Conservation (phyloP, 2,113 vertebrate species). For the Tinamus guttatus region DNA sequence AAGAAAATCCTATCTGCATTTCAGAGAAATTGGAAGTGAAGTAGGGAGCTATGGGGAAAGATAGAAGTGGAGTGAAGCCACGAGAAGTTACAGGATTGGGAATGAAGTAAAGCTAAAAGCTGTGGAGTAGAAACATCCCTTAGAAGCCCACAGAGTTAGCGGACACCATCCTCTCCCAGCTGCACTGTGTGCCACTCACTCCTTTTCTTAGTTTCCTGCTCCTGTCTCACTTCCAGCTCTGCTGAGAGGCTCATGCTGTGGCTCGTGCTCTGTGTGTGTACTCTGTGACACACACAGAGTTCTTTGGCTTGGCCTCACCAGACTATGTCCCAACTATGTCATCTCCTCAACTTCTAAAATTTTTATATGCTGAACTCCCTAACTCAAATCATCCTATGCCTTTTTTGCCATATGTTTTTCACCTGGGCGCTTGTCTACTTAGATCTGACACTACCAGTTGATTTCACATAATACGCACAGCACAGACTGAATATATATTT, state of each 20-base stretch:
- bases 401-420: neutral
- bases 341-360: neutral
- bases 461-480: constrained; percentile 7
- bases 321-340: neutral
- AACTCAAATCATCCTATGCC: neutral
- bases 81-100: neutral
- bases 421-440: neutral
- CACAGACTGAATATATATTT: neutral
- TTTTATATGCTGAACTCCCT: neutral
- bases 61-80: neutral
- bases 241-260: neutral
- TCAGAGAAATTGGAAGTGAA: neutral
- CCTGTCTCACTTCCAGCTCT: neutral
- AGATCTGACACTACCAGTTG: neutral
- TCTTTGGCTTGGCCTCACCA: neutral
- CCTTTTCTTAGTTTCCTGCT: neutral
- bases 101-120: neutral
- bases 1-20: neutral
- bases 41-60: neutral
- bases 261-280: neutral
- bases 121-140: neutral
- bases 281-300: neutral
- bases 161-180: no score
- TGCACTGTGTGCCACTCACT: neutral
- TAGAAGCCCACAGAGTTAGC: no score